Conservation (phyloP, 2,797 vertebrate species). For the Pitangus sulphuratus region DNA sequence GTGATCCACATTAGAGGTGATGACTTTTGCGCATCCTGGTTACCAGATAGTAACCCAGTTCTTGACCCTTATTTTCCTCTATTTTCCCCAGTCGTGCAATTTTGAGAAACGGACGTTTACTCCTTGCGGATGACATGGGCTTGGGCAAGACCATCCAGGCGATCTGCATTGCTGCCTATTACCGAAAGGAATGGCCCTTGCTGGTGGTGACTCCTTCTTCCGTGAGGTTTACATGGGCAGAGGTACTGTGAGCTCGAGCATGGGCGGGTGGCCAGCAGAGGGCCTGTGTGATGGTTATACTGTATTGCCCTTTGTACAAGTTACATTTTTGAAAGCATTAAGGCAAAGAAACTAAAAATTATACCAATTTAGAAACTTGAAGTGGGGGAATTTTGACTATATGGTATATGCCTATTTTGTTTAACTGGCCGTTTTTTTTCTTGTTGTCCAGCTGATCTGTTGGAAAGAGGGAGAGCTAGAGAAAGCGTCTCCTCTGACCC, state of each 20-base stretch:
- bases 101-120: slow-evolving; percentile 89
- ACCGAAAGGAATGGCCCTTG: slow-evolving; percentile 93
- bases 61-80: not conserved
- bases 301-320: not conserved
- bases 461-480: not conserved
- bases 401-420: not conserved
- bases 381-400: not conserved
- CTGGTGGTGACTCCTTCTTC: slow-evolving; percentile 94
- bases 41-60: not conserved
- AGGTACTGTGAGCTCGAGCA: slow-evolving; percentile 77
- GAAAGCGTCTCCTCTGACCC: not conserved
- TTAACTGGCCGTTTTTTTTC: not conserved
- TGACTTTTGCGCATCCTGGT: not conserved
- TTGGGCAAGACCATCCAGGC: slow-evolving; percentile 97
- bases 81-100: slow-evolving; percentile 85
- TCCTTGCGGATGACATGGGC: slow-evolving; percentile 98
- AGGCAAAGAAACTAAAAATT: not conserved
- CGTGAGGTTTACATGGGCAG: slow-evolving; percentile 95
- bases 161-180: slow-evolving; percentile 95
- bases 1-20: not conserved
- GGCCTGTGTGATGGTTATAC: not conserved
- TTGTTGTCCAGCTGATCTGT: not conserved
- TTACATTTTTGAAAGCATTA: not conserved
- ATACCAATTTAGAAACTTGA: not conserved
- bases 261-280: not conserved